phyloP scores from a whole-genome alignment of 2,113 vertebrate species.

The Campylomormyrus tamandua region DNA sequence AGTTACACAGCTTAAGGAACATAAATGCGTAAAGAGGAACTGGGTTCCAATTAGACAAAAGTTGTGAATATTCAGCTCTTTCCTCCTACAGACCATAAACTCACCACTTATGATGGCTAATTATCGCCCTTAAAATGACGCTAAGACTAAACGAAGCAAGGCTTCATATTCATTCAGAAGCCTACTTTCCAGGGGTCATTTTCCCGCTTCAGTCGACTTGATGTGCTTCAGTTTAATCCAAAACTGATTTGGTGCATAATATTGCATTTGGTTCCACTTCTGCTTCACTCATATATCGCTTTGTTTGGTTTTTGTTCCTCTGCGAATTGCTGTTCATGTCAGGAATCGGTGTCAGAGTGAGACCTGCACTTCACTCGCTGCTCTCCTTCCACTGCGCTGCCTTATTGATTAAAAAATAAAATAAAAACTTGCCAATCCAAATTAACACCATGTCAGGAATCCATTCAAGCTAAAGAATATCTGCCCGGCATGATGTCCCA shows the following conservation, averaged over 20 bases:
- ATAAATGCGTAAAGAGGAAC: conserved; percentile 32
- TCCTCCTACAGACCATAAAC: conserved; percentile 49
- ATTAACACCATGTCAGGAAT: conserved; percentile 70
- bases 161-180: conserved; percentile 20
- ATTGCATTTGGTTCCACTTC: not conserved
- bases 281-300: not conserved
- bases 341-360: conserved; percentile 21
- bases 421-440: conserved; percentile 68
- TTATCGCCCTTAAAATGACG: conserved; percentile 47
- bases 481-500: conserved; percentile 61
- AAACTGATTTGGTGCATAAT: not conserved
- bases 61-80: conserved; percentile 64
- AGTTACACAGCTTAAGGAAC: conserved; percentile 39
- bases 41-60: conserved; percentile 52
- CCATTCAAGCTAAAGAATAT: conserved; percentile 65
- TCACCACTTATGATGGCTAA: conserved; percentile 62
- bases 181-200: conserved; percentile 13
- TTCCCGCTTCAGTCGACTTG: conserved; percentile 7
- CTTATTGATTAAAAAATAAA: conserved; percentile 52
- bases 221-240: not conserved
- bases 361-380: conserved; percentile 38
- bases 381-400: conserved; percentile 31
- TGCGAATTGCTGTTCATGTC: conserved; percentile 27
- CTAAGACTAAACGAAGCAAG: conserved; percentile 36
- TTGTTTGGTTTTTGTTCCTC: not conserved